Conservation (phyloP, 2,888 invertebrate species). For the Andrena bucephala region DNA sequence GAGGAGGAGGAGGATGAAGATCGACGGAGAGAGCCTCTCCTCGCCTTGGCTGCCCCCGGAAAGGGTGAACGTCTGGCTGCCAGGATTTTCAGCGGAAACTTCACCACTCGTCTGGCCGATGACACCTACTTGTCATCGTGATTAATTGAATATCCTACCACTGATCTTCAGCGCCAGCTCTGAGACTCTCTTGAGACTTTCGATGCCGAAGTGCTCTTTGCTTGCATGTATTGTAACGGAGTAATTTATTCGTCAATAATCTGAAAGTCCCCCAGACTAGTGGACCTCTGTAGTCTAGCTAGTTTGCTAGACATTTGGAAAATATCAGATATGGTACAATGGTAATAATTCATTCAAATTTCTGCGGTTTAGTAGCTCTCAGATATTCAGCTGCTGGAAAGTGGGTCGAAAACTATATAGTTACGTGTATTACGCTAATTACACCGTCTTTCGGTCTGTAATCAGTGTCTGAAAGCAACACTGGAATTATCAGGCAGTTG, state of each 20-base stretch:
- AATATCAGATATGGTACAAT: not conserved
- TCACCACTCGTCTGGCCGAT: constrained; percentile 5
- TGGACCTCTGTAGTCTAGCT: not conserved
- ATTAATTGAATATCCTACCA: constrained; percentile 19
- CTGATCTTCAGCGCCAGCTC: not conserved
- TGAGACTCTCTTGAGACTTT: not conserved
- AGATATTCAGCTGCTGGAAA: constrained; percentile 37
- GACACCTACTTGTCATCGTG: constrained; percentile 3
- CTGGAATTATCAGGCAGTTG: constrained; percentile 18
- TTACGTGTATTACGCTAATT: constrained; percentile 46
- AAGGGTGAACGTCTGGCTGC: constrained; percentile 48
- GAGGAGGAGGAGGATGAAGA: constrained; percentile 64
- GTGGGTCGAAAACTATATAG: constrained; percentile 45
- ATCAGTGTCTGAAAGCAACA: constrained; percentile 17
- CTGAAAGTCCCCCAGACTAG: no score
- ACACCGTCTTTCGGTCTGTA: constrained; percentile 2
- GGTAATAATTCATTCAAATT: constrained; percentile 15
- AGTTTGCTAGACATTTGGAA: no score
- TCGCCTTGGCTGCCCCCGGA: constrained; percentile 32
- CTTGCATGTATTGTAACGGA: no score
- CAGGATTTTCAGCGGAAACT: constrained; percentile 51
- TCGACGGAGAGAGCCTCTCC: constrained; percentile 56
- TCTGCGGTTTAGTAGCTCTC: constrained; percentile 5
- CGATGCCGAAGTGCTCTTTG: not conserved
- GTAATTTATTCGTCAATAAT: no score